phyloP scores from a whole-genome alignment of 2,888 invertebrate species.

The Timema podura region DNA sequence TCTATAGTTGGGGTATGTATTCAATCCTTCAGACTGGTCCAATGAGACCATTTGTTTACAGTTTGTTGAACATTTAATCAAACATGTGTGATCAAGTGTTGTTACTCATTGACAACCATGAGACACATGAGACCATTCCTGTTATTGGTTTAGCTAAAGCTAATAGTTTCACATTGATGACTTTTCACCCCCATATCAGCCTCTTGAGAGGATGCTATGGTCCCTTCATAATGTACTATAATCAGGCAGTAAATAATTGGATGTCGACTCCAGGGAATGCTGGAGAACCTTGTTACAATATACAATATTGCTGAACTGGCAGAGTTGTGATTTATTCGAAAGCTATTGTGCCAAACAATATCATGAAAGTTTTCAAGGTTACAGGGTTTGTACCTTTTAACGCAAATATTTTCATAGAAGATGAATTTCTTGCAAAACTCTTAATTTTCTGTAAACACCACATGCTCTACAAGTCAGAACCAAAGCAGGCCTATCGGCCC shows the following conservation, averaged over 20 bases:
- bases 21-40: slow-evolving; percentile 13
- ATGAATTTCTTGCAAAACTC: neutral
- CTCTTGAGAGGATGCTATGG: slow-evolving; percentile 8
- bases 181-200: slow-evolving; percentile 2
- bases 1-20: neutral
- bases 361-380: neutral
- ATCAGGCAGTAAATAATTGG: slow-evolving; percentile 15
- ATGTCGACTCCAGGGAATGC: slow-evolving; percentile 3
- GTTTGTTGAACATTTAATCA: slow-evolving; percentile 10
- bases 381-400: neutral
- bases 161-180: slow-evolving; percentile 3
- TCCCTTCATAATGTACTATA: slow-evolving; percentile 3
- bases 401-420: neutral
- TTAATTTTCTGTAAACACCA: neutral
- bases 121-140: slow-evolving; percentile 15
- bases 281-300: neutral
- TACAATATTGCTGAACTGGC: neutral
- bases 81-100: slow-evolving; percentile 10
- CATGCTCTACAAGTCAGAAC: no score
- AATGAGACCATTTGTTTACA: slow-evolving; percentile 1
- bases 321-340: neutral
- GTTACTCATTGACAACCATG: slow-evolving; percentile 11
- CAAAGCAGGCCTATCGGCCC: neutral
- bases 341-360: neutral
- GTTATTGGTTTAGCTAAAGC: slow-evolving; percentile 11